phyloP scores from a whole-genome alignment of 2,113 vertebrate genomes.

The Deroptyus accipitrinus region DNA sequence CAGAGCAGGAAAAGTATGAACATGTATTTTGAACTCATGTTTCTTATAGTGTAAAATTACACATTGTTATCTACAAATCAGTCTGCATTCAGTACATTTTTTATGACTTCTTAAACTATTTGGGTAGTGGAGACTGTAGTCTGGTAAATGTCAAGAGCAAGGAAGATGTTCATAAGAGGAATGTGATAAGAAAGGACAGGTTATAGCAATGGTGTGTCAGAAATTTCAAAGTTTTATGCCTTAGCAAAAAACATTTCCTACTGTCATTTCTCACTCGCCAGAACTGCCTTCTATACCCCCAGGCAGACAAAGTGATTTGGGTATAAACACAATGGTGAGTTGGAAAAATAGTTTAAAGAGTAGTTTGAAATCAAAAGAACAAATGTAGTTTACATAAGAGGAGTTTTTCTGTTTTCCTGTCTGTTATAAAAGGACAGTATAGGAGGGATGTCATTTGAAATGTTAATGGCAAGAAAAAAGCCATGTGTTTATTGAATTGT shows the following conservation, averaged over 20 bases:
- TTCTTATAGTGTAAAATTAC: neutral
- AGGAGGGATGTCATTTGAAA: neutral
- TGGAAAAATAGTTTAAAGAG: constrained; percentile 32
- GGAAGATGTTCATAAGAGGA: neutral
- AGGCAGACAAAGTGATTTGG: constrained; percentile 38
- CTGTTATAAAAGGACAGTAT: neutral
- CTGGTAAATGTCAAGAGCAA: neutral
- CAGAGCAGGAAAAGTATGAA: neutral
- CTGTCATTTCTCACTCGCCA: neutral
- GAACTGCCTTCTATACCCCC: neutral
- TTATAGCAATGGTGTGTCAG: neutral
- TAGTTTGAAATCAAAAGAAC: constrained; percentile 32
- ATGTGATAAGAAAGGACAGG: neutral
- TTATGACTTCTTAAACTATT: neutral
- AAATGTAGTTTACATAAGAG: neutral
- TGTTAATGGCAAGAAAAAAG: constrained; percentile 28
- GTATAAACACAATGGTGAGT: neutral
- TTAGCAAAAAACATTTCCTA: neutral
- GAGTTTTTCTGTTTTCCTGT: neutral
- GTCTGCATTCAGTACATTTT: neutral
- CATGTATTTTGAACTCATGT: neutral
- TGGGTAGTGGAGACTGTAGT: neutral
- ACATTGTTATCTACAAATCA: neutral
- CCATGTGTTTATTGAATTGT: neutral
- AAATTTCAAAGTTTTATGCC: neutral